These are phyloP conservation scores for pig (Sus scrofa) DNA, from an alignment of 2,113 vertebrate genomes.

Conservation along the genomic window DNA sequence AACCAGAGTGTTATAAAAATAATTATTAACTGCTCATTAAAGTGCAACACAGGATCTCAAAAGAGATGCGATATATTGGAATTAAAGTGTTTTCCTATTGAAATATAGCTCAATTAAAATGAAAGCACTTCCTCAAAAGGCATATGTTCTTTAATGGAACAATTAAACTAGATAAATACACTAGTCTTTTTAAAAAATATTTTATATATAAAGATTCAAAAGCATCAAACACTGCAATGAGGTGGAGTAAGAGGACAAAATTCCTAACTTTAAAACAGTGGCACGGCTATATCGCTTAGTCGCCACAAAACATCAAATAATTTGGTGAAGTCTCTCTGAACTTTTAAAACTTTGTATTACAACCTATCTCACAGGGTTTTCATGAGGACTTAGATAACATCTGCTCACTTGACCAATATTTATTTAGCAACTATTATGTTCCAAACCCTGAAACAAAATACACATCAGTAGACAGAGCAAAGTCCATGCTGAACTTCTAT, in stretches of 20 bases:
- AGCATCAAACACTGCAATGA: not conserved
- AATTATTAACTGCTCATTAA: conserved; percentile 17
- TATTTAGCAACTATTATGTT: conserved; percentile 28
- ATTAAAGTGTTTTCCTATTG: not conserved
- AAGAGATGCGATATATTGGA: conserved; percentile 6
- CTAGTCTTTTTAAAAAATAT: not conserved
- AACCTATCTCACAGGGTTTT: not conserved
- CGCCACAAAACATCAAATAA: not conserved
- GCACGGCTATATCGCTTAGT: no score
- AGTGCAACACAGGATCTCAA: not conserved
- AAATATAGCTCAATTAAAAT: conserved; percentile 47
- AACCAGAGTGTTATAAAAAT: conserved; percentile 37
- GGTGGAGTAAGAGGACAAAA: not conserved
- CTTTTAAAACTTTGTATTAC: not conserved
- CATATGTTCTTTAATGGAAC: not conserved
- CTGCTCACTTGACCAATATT: not conserved
- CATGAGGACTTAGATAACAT: not conserved
- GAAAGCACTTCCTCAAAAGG: not conserved
- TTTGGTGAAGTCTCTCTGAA: not conserved
- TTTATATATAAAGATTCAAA: not conserved
- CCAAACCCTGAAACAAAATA: not conserved
- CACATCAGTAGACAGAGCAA: not conserved
- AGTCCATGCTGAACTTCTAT: not conserved
- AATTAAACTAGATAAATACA: not conserved
- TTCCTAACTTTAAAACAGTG: not conserved